Percentiles rank a stretch among this genome's conserved stretches.
phyloP scores from a whole-genome alignment of 2,113 vertebrate species.

The Macrotis lagotis region DNA sequence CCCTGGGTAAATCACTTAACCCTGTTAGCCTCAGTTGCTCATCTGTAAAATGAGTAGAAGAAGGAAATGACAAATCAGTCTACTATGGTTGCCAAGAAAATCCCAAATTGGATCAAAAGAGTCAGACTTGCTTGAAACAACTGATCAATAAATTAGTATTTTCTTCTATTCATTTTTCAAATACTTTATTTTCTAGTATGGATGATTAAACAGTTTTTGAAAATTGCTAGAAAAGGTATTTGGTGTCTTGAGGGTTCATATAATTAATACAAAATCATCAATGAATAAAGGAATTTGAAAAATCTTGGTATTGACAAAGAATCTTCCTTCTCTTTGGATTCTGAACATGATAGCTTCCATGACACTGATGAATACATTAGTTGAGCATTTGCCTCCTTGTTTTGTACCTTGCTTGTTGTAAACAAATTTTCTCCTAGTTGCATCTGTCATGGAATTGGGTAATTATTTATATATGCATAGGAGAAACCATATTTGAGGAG shows the following conservation, averaged over 20 bases:
- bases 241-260: neutral
- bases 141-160: neutral
- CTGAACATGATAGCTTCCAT: neutral
- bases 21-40: neutral
- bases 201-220: neutral
- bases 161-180: neutral
- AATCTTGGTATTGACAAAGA: neutral
- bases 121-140: neutral
- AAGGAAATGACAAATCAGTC: neutral
- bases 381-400: neutral
- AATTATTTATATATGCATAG: neutral
- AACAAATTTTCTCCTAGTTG: neutral
- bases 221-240: neutral
- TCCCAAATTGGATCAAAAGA: neutral
- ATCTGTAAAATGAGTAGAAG: neutral
- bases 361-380: neutral
- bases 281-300: neutral
- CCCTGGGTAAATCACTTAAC: neutral
- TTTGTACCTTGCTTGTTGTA: neutral
- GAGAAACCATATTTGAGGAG: neutral
- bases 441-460: neutral
- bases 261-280: neutral
- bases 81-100: neutral
- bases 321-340: neutral
- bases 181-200: neutral